Base-by-base conservation (phyloP, 2,113 vertebrate genomes). In the Salvelinus alpinus region DNA sequence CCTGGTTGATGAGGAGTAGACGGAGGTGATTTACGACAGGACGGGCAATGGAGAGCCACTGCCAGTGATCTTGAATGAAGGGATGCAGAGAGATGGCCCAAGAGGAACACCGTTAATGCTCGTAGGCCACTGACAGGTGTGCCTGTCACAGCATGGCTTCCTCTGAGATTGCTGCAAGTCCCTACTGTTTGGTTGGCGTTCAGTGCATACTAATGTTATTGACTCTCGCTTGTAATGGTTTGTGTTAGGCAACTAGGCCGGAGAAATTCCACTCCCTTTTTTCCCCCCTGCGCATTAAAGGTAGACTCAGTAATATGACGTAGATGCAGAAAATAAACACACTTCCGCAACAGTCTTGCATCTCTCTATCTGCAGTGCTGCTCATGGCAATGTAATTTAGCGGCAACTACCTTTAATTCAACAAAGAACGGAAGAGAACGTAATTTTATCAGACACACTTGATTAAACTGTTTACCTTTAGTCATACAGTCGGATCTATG, bases 21-120 rank as follows among this genome's bases (percentile, higher is more conserved):
- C 79, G 44, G 54, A 3, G 12, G 67, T 86, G 77, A 91, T 90
- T 91, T 86, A 87, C 0, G 54, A 77, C 74, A 78, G 78, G 78
- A 82, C 3, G 1, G 83, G 82, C 75, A 80, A 70, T 64, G 57
- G 59, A 74, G 68, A 73, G n/a, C 79, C 69, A 47, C 79, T 72
- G 75, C 24, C 24, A 81, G 62, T 51, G 69, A 83, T 83, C n/a
- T 76, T 83, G 31, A 20, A 38, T 31, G 29, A 27, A 20, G 65
- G 59, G 80, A 69, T 57, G 73, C 85, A 73, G 62, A 72, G 60
- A 73, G 68, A 81, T 82, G 76, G 80, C 64, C 57, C 3, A 2
- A 47, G 75, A 29, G 22, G 74, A 29, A 18, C 66, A 48, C 44
- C 34, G 24, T 80, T 60, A 62, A 24, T 64, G 78, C 74, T 76